Evolutionary conservation across 2,113 vertebrate species (phyloP).

Genomic region (Galemys pyrenaicus): DNA sequence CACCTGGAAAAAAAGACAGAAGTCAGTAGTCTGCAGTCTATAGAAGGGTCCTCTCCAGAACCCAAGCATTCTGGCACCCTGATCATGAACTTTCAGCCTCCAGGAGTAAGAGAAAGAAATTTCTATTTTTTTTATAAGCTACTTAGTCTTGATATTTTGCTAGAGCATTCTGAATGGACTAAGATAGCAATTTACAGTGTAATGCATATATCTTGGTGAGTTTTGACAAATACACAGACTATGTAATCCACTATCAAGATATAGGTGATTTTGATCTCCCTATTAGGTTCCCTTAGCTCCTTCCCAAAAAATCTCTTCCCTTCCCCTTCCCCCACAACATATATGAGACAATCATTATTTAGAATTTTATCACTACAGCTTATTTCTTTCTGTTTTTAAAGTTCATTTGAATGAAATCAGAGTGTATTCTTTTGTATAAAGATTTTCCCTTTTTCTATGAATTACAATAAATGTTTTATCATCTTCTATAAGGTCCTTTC

Average conservation of each 20-base stretch:
- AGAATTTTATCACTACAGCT: background rate
- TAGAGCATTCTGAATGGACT: no score
- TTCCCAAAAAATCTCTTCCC: background rate
- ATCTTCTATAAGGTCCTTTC: background rate
- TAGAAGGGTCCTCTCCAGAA: background rate
- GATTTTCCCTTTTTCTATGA: background rate
- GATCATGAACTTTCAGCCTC: background rate
- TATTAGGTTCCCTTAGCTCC: background rate
- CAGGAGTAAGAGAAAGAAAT: background rate
- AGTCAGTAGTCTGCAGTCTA: background rate
- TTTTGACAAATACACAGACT: background rate
- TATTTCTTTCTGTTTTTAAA: background rate
- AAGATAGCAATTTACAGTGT: no score
- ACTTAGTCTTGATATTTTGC: no score
- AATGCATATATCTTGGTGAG: no score
- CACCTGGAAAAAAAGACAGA: background rate
- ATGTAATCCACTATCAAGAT: background rate
- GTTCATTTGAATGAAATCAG: background rate
- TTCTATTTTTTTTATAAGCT: no score
- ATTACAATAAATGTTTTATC: slow-evolving; percentile 28
- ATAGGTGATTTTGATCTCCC: background rate
- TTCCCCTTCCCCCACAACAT: background rate
- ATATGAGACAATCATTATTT: background rate
- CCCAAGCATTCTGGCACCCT: background rate
- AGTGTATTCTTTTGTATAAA: background rate